A percentile compares a stretch with the other conserved stretches of the same genome.
phyloP scores from a whole-genome alignment of 2,113 vertebrate species.

The Coryphaenoides rupestris region DNA sequence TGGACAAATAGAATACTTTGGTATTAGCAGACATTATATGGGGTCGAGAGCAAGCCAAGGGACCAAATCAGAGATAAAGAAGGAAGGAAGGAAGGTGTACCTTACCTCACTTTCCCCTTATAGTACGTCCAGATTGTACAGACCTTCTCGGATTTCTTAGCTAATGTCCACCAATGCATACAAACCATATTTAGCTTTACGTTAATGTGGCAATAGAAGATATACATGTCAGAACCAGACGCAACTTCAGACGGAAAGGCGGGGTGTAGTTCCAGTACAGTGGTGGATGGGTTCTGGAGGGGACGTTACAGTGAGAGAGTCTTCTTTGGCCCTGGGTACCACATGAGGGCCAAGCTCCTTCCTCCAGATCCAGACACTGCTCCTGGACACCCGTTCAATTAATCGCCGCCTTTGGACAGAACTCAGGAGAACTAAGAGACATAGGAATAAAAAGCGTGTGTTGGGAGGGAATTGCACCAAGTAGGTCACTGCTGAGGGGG shows the following conservation, averaged over 20 bases:
- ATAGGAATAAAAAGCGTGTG: slow-evolving; percentile 35
- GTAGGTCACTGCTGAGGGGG: slow-evolving; percentile 49
- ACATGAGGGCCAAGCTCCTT: slow-evolving; percentile 36
- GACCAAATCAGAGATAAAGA: slow-evolving; percentile 1
- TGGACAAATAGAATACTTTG: too few species aligned
- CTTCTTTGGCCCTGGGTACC: slow-evolving; percentile 33
- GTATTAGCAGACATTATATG: too few species aligned
- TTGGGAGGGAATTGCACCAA: slow-evolving; percentile 30
- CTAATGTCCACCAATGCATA: too few species aligned
- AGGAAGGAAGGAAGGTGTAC: neutral
- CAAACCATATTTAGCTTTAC: too few species aligned
- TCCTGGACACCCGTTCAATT: slow-evolving; percentile 37
- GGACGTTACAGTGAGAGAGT: neutral
- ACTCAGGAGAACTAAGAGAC: slow-evolving; percentile 36
- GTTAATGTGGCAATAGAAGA: too few species aligned
- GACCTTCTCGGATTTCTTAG: too few species aligned
- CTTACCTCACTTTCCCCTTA: too few species aligned
- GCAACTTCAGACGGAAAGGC: too few species aligned
- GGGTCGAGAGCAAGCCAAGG: too few species aligned
- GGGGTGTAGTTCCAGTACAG: too few species aligned
- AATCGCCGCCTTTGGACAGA: slow-evolving; percentile 48
- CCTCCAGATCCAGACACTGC: slow-evolving; percentile 48
- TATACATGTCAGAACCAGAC: too few species aligned
- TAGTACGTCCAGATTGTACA: too few species aligned
- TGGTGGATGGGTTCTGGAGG: neutral